Percentiles rank a stretch among this genome's conserved stretches.
Conservation (phyloP, 2,888 invertebrate species). For the Hedychridium roseum region DNA sequence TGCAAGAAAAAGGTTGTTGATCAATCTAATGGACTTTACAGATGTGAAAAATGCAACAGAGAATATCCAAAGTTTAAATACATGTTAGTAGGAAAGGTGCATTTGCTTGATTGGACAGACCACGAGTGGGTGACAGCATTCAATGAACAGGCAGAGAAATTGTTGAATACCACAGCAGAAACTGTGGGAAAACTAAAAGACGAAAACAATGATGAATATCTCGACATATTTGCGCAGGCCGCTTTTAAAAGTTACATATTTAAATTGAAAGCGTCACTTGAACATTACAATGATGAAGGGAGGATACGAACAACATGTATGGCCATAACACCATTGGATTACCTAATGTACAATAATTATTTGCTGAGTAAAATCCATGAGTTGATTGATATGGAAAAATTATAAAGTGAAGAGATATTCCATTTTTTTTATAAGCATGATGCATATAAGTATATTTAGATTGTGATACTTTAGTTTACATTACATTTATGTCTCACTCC, state of each 20-base stretch:
- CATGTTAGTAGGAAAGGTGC: constrained; percentile 80
- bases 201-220: constrained; percentile 72
- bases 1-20: constrained; percentile 95
- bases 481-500: no score
- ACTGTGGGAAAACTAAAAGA: constrained; percentile 82
- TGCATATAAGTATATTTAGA: no score
- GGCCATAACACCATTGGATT: constrained; percentile 76
- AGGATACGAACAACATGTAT: constrained; percentile 80
- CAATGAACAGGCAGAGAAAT: constrained; percentile 80
- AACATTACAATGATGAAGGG: constrained; percentile 89
- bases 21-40: constrained; percentile 83
- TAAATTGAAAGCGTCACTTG: constrained; percentile 87
- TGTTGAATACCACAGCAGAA: constrained; percentile 76
- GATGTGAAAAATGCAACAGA: constrained; percentile 94
- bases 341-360: constrained; percentile 77
- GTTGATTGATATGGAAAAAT: constrained; percentile 67
- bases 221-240: constrained; percentile 75
- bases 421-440: no score
- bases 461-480: no score
- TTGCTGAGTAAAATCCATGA: constrained; percentile 76
- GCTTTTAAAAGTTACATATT: constrained; percentile 84
- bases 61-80: constrained; percentile 88
- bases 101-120: constrained; percentile 86
- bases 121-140: constrained; percentile 93
- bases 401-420: no score